Percentiles rank a stretch among this genome's conserved stretches.
Evolutionary conservation across 2,113 vertebrate genomes (phyloP).

Genomic region (Ptilorrhoa leucosticta): DNA sequence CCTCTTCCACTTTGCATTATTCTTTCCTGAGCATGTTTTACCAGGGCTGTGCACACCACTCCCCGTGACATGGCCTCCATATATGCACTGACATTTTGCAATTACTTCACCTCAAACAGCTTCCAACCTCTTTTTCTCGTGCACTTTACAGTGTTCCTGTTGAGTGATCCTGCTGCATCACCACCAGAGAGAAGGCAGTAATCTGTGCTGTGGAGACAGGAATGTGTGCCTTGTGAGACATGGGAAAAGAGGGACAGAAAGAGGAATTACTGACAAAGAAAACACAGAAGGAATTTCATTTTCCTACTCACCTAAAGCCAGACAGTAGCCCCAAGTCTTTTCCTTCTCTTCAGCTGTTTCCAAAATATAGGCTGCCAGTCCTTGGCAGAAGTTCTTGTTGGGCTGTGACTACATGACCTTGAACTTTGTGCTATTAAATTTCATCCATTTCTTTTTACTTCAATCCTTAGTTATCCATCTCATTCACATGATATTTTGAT

Average conservation of each 20-base stretch:
- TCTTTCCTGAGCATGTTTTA: not conserved
- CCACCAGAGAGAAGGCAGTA: not conserved
- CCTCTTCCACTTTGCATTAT: not conserved
- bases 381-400: not conserved
- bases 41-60: not conserved
- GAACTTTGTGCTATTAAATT: conserved; percentile 8
- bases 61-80: not conserved
- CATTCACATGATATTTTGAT: conserved; percentile 1
- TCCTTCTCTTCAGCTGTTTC: not conserved
- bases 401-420: not conserved
- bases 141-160: not conserved
- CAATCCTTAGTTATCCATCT: not conserved
- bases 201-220: not conserved
- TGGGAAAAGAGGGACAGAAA: not conserved
- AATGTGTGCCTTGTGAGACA: not conserved
- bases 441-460: not conserved
- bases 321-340: not conserved
- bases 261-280: not conserved
- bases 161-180: not conserved
- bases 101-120: not conserved
- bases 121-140: not conserved
- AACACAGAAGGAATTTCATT: not conserved
- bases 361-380: not conserved
- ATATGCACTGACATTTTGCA: not conserved
- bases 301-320: not conserved